Evolutionary conservation across 2,797 vertebrate species (phyloP).

Genomic region (Poliocrania exsul): DNA sequence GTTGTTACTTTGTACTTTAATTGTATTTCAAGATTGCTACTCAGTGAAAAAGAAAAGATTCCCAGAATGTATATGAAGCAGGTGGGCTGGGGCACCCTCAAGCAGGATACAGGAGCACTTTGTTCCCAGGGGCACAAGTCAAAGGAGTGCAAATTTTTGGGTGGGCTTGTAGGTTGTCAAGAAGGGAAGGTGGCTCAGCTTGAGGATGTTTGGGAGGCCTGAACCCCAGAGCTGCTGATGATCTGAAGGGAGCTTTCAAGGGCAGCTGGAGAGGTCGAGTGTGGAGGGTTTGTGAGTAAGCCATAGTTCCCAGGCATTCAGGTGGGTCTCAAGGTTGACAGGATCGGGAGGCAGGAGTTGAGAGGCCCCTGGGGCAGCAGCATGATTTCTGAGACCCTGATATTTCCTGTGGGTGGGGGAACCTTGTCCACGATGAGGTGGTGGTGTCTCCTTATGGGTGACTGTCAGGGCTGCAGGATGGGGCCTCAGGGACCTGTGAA

Average conservation of each 20-base stretch:
- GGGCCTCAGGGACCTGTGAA: background rate
- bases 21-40: background rate
- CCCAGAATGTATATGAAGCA: fast-evolving
- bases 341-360: background rate
- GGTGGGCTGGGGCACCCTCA: fast-evolving
- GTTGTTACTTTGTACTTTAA: background rate
- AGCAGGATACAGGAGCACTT: fast-evolving
- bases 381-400: background rate
- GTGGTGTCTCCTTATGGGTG: background rate
- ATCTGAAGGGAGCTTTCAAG: background rate
- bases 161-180: fast-evolving
- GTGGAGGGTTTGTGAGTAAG: background rate
- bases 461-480: fast-evolving
- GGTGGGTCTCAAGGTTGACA: background rate
- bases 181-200: background rate
- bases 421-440: background rate
- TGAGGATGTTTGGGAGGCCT: background rate
- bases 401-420: background rate
- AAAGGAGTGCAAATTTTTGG: fast-evolving
- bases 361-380: background rate
- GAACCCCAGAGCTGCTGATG: fast-evolving
- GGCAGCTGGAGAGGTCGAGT: background rate
- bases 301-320: fast-evolving
- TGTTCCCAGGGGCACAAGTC: background rate
- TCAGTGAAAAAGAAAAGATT: background rate